Evolutionary conservation across 1,140 invertebrate genomes (phyloP).

Genomic region (Steinernema khuongi): DNA sequence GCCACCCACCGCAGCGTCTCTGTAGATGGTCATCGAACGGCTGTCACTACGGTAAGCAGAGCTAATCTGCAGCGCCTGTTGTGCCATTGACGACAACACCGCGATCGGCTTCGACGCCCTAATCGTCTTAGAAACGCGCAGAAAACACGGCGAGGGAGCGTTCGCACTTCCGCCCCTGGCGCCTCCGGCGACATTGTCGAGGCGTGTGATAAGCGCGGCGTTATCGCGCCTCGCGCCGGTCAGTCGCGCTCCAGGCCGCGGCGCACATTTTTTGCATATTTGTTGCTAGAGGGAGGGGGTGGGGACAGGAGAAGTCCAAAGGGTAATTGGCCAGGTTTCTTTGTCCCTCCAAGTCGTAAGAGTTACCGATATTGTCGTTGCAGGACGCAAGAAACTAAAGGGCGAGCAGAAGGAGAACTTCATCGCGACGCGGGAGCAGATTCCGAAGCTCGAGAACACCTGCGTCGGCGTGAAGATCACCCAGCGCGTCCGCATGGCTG

Average conservation of each 20-base stretch:
- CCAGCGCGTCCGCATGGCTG: conserved; percentile 11
- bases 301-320: no score
- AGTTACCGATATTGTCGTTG: no score
- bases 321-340: no score
- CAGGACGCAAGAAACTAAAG: not conserved
- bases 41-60: not conserved
- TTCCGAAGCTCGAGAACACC: not conserved
- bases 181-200: not conserved
- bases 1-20: not conserved
- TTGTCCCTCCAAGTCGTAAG: no score
- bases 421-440: not conserved
- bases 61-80: conserved; percentile 11
- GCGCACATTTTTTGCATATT: not conserved
- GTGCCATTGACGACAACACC: not conserved
- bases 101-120: not conserved
- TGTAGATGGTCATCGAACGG: not conserved
- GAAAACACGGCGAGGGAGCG: not conserved
- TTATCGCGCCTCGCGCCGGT: not conserved
- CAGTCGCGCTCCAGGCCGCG: not conserved
- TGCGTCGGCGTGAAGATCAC: not conserved
- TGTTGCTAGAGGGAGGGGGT: no score
- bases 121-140: conserved; percentile 16
- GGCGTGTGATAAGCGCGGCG: not conserved
- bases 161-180: conserved; percentile 2
- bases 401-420: conserved; percentile 9